Evolutionary conservation across 2,113 vertebrate species (phyloP), one percentile per base, ranked within the genome.

Genomic region (Malurus melanocephalus): DNA sequence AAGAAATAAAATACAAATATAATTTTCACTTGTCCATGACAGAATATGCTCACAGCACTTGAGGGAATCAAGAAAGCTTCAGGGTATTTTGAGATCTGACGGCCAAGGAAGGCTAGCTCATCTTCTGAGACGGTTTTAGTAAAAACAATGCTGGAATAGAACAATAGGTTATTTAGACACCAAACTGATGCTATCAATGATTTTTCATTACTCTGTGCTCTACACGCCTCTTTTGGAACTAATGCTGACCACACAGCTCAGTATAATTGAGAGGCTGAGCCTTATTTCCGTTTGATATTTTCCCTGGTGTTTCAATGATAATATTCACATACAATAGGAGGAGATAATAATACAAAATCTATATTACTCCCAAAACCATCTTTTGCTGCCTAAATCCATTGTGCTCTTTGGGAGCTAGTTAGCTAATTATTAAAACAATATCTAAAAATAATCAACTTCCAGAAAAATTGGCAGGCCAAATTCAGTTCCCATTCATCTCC

Each of bases 121-220:
- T 86, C 53, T 56, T 68, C 38, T 53, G 74, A 79, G 30, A n/a
- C 43, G 15, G 77, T 80, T 93, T 78, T 68, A 89, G 42, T 62
- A 87, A 74, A 64, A 88, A 78, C 77, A 93, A 45, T 66, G 60
- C 43, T 90, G 64, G 53, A 79, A 75, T 33, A 80, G 42, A 19
- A 89, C 55, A 94, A 91, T 76, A 87, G 90, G 72, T 75, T 94
- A 93, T 95, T 94, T 90, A 93, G 94, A 93, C 48, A 95, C 78
- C 67, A 96, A 93, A 96, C 84, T 90, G 90, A 96, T 95, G 75
- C 84, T 96, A 88, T 64, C 76, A 84, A 92, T 64, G 90, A 95
- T 94, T 97, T 96, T 95, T 94, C 93, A 94, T 94, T 88, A 95
- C 87, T 94, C 84, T 49, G 42, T 28, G 38, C 81, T 94, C 84